Evolutionary conservation across 1,140 invertebrate species (phyloP), one percentile per base, ranked within the genome.

Genomic region (Schlechtendalia chinensis): DNA sequence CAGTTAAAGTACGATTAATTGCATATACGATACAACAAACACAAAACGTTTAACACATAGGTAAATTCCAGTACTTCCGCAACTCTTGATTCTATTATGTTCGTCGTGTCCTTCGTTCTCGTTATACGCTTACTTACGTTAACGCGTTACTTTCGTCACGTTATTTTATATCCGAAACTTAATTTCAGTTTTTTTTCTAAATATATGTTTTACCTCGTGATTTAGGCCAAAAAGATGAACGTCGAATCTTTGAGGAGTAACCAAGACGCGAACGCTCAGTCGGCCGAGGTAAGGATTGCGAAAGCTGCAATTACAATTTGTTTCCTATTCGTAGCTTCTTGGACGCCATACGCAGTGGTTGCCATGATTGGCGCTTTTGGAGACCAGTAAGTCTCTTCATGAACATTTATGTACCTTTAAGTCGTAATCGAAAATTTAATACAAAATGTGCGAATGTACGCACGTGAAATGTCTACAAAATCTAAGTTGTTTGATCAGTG

Each of bases 221-320:
- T 53, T 72, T 32, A 92, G 88, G 94, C 94, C 0, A 95, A 94
- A 85, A 95, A 95, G 85, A 96, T 96, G 94, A 96, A 96, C 83
- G 93, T 96, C 0, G 93, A 95, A 80, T 94, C 93, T 56, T 85
- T 96, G 50, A 86, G 94, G 82, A 91, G 91, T 56, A 94, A 94
- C 82, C 89, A 91, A 75, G 88, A 90, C 58, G 86, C 89, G n/a
- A 89, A 89, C 81, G 86, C 87, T 81, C 89, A 92, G 84, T 92
- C 92, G 1, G 92, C 92, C 1, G 93, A 95, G 86, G 90, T 95
- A 71, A 88, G 92, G 67, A 94, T 95, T 82, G 93, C 93, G 0
- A 95, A 95, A 86, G 93, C 92, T 6, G 93, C 93, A 0, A 92
- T 95, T 65, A 93, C 92, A 6, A 91, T 95, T 56, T 93, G 93